Conservation (phyloP, 2,113 vertebrate species). For the Microtus richardsoni region DNA sequence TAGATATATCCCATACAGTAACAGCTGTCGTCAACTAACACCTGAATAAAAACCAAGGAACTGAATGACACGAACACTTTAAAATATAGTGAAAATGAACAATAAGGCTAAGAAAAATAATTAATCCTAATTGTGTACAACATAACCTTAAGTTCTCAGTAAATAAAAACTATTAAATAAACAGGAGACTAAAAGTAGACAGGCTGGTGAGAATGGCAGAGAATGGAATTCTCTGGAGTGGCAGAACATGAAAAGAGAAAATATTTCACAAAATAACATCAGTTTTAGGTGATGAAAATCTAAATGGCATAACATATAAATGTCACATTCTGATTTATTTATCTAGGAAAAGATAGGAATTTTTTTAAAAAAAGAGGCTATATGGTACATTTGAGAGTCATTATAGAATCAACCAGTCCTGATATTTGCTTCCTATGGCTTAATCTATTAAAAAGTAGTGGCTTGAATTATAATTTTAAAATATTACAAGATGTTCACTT, state of each 20-base stretch:
- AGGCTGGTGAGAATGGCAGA: neutral
- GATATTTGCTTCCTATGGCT: neutral
- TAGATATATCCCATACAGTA: constrained; percentile 46
- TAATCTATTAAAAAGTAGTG: neutral
- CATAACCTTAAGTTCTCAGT: constrained; percentile 58
- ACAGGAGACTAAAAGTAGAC: neutral
- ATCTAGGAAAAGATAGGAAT: neutral
- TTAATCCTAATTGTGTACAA: constrained; percentile 67
- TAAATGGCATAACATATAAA: neutral
- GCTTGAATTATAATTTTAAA: neutral
- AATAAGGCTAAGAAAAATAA: constrained; percentile 75
- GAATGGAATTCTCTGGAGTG: neutral
- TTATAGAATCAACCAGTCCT: neutral
- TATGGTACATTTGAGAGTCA: neutral
- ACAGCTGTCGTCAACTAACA: constrained; percentile 62
- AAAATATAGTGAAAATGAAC: constrained; percentile 71
- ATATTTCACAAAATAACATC: neutral
- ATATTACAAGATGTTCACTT: neutral
- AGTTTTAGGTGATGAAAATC: neutral
- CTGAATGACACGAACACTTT: constrained; percentile 77
- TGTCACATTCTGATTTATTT: neutral
- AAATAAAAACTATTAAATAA: constrained; percentile 13
- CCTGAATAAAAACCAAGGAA: constrained; percentile 73
- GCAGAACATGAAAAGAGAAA: neutral
- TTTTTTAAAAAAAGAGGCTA: neutral